Evolutionary conservation across 2,797 vertebrate genomes (phyloP), one percentile per base, ranked within the genome.

Genomic region (Lutjanus campechanus): DNA sequence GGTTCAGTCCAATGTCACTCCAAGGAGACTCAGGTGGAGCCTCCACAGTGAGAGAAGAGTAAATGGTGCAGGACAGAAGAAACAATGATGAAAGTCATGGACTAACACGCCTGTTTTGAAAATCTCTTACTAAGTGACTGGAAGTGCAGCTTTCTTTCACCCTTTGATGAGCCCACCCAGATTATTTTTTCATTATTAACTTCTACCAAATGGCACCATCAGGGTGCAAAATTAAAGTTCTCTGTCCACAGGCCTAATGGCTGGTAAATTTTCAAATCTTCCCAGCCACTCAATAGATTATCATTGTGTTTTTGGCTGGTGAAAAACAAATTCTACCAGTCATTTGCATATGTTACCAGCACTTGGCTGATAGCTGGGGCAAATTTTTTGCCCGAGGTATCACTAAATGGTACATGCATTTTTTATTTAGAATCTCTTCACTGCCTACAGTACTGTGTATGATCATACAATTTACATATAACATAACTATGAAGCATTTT

Each of bases 1-100:
- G 69, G 88, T 91, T 93, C 90, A 90, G 81, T 64, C 84, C 89
- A 95, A 95, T 94, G 92, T 89, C 92, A 92, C 77, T 66, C 89
- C 94, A 95, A 95, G 95, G 95, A 92, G 91, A 94, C 80, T 74
- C 60, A 56, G 80, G 79, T 85, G 41, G 82, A 77, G 85, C 77
- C 76, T 75, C 11, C 4, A 43, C 15, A 19, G 65, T 19, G 66
- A 41, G 60, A 73, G 69, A 54, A 58, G 61, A 77, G 70, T 51
- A 76, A 81, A 83, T 59, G 61, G 41, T 36, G 72, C 17, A 61
- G 64, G 79, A 66, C 59, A 72, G 40, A 53, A 69, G 53, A 66
- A 65, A 80, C 12, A 49, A 41, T 61, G 16, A 69, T 74, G 59
- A 53, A 69, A 76, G 61, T 60, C 49, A 60, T 8, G 15, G 54